Evolutionary conservation across 2,797 vertebrate species (phyloP), one percentile per base, ranked within the genome.

Genomic region (Pangasius krempfi): DNA sequence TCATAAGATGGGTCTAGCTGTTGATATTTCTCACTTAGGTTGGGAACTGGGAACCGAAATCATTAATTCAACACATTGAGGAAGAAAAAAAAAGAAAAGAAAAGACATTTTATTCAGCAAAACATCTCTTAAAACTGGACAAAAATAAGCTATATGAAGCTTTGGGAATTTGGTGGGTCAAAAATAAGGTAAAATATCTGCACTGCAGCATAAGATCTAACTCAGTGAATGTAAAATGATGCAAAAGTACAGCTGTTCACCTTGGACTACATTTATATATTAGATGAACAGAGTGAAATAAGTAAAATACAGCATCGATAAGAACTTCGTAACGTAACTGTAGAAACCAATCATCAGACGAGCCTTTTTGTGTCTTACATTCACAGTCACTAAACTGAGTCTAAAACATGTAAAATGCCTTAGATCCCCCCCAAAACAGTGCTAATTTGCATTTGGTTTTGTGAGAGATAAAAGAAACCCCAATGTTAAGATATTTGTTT

Each of bases 31-130:
- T 52, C 52, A 12, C 6, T 40, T 81, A 82, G 6, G 22, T 47
- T 66, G 25, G 6, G 52, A 68, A 68, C 20, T 40, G 1, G 22
- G 56, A 62, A 87, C 20, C 60, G 7, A 89, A 89, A 86, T 86
- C 20, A 56, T 83, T 64, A 70, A 85, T 58, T 84, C 37, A 90
- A 88, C 89, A 72, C 88, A 85, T 75, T 94, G 89, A 92, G 5
- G 93, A 40, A 81, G 68, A 73, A 93, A 94, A 40, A 40, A 40
- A 40, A 40, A 40, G n/a, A 95, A 95, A 84, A 81, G 68, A 73
- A 93, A 94, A 44, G 73, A 86, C 16, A 62, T 86, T 95, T 95
- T 96, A 95, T 95, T 96, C 79, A 93, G 88, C 88, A 94, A 92
- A 93, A 90, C 92, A 92, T 93, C 92, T 90, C 89, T 92, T 88